Conservation (phyloP, 2,113 vertebrate genomes). For the Nesoenas mayeri region DNA sequence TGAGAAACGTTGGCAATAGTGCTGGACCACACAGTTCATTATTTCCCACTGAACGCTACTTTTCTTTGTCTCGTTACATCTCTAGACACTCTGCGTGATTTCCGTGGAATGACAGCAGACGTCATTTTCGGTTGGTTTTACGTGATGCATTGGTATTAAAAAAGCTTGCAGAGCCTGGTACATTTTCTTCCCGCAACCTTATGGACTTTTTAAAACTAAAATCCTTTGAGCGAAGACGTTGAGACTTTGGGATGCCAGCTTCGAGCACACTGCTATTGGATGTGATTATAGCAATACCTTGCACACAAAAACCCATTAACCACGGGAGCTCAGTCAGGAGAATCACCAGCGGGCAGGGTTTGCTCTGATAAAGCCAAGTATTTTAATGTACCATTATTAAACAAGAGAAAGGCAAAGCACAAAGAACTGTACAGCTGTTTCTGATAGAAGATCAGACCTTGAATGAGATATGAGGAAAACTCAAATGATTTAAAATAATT, state of each 20-base stretch:
- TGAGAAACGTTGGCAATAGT: background rate
- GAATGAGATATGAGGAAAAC: background rate
- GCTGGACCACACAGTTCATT: background rate
- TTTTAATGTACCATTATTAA: slow-evolving; percentile 7
- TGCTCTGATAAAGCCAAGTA: background rate
- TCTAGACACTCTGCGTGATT: accelerated
- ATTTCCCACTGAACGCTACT: background rate
- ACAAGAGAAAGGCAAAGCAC: background rate
- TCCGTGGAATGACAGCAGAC: background rate
- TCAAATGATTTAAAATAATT: slow-evolving; percentile 18
- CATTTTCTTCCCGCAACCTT: background rate
- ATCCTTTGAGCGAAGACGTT: background rate
- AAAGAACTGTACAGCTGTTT: slow-evolving; percentile 25
- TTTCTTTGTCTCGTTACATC: background rate
- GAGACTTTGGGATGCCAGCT: background rate
- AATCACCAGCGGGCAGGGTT: background rate
- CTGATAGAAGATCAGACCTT: slow-evolving; percentile 14
- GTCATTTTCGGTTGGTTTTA: background rate
- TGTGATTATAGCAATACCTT: background rate
- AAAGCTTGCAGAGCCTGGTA: background rate
- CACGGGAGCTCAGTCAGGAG: background rate
- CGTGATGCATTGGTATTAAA: background rate
- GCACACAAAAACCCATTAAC: background rate
- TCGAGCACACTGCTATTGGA: background rate
- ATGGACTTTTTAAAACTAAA: background rate